These are phyloP conservation scores for Etheostoma nigrum DNA, from an alignment of 2,797 vertebrate genomes.

Conservation along the genomic window DNA sequence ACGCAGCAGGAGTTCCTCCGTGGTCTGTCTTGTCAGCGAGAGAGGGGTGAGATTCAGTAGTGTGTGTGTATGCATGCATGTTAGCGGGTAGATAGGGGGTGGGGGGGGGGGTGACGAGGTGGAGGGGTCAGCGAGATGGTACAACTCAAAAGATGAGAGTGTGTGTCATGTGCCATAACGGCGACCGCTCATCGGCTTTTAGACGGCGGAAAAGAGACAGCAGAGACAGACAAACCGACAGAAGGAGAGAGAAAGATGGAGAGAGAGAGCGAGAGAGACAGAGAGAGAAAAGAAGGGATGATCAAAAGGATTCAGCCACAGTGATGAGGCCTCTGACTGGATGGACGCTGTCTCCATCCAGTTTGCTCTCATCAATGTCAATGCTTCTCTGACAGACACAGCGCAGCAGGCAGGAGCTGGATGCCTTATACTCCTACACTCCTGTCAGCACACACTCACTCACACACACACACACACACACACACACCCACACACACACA, in stretches of 20 bases:
- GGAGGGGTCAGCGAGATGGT: slow-evolving; percentile 64
- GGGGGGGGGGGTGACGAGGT: background rate
- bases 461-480: slow-evolving; percentile 21
- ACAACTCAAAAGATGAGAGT: slow-evolving; percentile 72
- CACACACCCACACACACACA: slow-evolving; percentile 17
- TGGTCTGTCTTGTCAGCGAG: slow-evolving; percentile 21
- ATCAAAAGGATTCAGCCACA: slow-evolving; percentile 79
- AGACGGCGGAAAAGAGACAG: slow-evolving; percentile 49
- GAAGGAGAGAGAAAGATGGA: slow-evolving; percentile 16
- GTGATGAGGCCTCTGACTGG: slow-evolving; percentile 74
- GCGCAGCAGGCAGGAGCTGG: slow-evolving; percentile 43
- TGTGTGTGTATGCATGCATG: slow-evolving; percentile 4
- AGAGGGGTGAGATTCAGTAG: slow-evolving; percentile 32
- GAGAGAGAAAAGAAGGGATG: slow-evolving; percentile 53
- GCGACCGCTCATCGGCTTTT: slow-evolving; percentile 62
- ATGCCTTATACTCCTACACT: slow-evolving; percentile 52
- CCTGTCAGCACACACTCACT: slow-evolving; percentile 39
- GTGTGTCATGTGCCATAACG: slow-evolving; percentile 63
- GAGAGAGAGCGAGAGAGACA: slow-evolving; percentile 9
- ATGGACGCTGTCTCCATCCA: slow-evolving; percentile 74
- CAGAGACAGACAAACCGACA: slow-evolving; percentile 52
- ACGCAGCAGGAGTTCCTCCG: slow-evolving; percentile 34
- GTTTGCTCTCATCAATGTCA: slow-evolving; percentile 84
- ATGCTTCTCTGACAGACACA: slow-evolving; percentile 58
- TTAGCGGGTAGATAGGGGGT: slow-evolving; percentile 26